Evolutionary conservation across 1,140 invertebrate species (phyloP).

Genomic region (Heliconius melpomene): DNA sequence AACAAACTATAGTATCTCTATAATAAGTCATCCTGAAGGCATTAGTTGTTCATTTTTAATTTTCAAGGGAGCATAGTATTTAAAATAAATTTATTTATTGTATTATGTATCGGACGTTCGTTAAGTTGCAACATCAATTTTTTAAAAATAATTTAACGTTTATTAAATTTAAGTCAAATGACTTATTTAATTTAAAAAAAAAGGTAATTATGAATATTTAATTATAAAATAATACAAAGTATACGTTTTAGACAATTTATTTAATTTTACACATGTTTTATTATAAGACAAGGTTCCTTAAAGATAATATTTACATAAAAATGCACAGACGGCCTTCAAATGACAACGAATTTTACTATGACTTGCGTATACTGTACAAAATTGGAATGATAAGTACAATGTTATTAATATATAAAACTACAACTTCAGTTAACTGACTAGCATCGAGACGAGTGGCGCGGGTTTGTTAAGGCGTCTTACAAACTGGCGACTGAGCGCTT

Average conservation of each 20-base stretch:
- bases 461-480: slow-evolving; percentile 22
- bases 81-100: too few species aligned
- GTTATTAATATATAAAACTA: slow-evolving; percentile 42
- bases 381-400: slow-evolving; percentile 46
- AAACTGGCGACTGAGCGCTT: slow-evolving; percentile 22
- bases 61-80: too few species aligned
- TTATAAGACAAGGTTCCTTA: slow-evolving; percentile 73
- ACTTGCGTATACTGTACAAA: slow-evolving; percentile 57
- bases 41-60: too few species aligned
- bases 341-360: slow-evolving; percentile 54
- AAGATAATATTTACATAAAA: slow-evolving; percentile 73
- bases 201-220: too few species aligned
- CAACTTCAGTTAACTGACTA: slow-evolving; percentile 58
- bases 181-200: too few species aligned
- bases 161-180: too few species aligned
- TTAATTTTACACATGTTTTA: slow-evolving; percentile 77
- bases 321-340: slow-evolving; percentile 67
- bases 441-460: slow-evolving; percentile 46
- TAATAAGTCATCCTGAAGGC: too few species aligned
- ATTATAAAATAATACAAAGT: slow-evolving; percentile 38
- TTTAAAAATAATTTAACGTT: not conserved
- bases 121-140: too few species aligned
- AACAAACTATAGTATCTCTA: too few species aligned
- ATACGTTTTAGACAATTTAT: slow-evolving; percentile 77
- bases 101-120: too few species aligned